These are phyloP conservation scores for Lapara coniferarum DNA, from an alignment of 2,888 invertebrate genomes.

Conservation along the genomic window DNA sequence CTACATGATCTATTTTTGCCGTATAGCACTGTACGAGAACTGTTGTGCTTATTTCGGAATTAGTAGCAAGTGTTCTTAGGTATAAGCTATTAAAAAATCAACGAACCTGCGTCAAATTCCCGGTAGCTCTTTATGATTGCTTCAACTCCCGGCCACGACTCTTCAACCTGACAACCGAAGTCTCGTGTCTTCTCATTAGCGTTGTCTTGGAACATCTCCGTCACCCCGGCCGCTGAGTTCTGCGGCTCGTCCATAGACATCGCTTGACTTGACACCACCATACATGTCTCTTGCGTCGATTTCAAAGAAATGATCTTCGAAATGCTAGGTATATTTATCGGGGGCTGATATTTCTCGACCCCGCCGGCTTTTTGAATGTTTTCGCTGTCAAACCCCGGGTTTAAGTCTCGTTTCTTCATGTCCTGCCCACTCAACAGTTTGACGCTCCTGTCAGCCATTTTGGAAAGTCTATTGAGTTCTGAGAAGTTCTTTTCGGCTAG, in stretches of 20 bases:
- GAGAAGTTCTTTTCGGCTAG: conserved; percentile 78
- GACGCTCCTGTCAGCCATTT: conserved; percentile 75
- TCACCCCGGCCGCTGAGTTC: conserved; percentile 62
- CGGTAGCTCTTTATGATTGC: conserved; percentile 78
- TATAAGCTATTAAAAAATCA: no score
- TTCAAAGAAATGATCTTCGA: conserved; percentile 72
- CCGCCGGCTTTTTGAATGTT: conserved; percentile 59
- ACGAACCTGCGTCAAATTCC: conserved; percentile 78
- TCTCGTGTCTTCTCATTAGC: conserved; percentile 45
- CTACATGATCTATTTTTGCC: no score
- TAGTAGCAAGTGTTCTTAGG: no score
- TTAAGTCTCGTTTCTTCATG: conserved; percentile 64
- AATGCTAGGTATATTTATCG: conserved; percentile 72
- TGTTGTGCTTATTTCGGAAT: no score
- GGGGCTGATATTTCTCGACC: conserved; percentile 53
- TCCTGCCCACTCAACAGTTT: conserved; percentile 71
- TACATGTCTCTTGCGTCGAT: conserved; percentile 50
- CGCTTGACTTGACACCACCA: conserved; percentile 55
- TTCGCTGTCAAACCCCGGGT: conserved; percentile 73
- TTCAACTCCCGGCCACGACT: conserved; percentile 79
- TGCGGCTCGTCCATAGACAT: conserved; percentile 76
- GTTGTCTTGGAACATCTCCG: conserved; percentile 44
- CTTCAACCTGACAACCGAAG: conserved; percentile 57
- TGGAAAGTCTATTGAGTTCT: conserved; percentile 73
- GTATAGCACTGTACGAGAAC: no score